Conservation (phyloP, 1,140 invertebrate genomes). For the Teleogryllus occipitalis region DNA sequence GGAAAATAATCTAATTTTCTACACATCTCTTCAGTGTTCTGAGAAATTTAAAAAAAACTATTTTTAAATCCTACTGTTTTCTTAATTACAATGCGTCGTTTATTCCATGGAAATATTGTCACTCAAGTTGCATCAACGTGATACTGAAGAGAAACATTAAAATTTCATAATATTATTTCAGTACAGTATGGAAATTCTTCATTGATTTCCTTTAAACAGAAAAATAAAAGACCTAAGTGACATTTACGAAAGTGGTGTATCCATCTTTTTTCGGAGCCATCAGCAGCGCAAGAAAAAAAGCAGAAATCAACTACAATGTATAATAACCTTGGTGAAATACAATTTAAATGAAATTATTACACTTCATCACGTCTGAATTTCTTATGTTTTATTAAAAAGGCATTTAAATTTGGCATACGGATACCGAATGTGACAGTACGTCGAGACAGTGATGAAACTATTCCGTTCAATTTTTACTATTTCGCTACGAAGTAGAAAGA, state of each 20-base stretch:
- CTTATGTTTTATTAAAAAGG: background rate
- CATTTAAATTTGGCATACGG: background rate
- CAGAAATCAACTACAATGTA: background rate
- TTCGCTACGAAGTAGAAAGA: no score
- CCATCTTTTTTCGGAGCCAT: background rate
- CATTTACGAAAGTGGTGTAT: background rate
- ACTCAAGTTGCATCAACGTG: background rate
- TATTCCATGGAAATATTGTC: background rate
- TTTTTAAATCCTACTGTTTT: no score
- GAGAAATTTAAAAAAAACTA: no score
- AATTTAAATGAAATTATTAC: background rate
- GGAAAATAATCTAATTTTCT: no score
- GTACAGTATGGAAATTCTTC: background rate
- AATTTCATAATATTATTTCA: background rate
- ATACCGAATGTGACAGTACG: no score
- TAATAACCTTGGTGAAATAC: background rate
- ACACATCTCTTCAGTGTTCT: background rate
- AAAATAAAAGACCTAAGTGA: background rate
- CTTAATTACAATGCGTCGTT: background rate
- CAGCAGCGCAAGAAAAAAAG: background rate
- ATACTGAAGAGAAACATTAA: background rate
- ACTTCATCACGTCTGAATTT: background rate
- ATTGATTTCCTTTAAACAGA: background rate
- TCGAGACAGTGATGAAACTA: background rate
- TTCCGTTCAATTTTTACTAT: no score